Evolutionary conservation across 2,113 vertebrate species (phyloP), one percentile per base, ranked within the genome.

Genomic region (Phrynosoma blainvillii): DNA sequence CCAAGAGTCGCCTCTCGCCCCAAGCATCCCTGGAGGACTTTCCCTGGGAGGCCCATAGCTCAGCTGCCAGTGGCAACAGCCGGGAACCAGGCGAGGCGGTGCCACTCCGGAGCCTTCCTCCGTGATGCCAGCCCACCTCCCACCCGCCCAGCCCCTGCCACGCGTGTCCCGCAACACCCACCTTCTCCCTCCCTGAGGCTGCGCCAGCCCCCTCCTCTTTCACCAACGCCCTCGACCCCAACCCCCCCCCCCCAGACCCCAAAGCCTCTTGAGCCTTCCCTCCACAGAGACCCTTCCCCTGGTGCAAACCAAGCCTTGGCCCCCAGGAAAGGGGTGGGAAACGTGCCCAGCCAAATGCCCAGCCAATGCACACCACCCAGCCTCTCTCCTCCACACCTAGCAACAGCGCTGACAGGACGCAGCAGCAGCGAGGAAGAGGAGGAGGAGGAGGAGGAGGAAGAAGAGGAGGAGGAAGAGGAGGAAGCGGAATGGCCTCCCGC

Each of bases 341-440:
- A n/a, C n/a, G n/a, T n/a, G n/a, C n/a, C n/a, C n/a, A n/a, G n/a
- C n/a, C n/a, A n/a, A n/a, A n/a, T n/a, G n/a, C n/a, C n/a, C n/a
- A n/a, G n/a, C n/a, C n/a, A n/a, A n/a, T n/a, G n/a, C n/a, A 32
- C 47, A 82, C 88, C 88, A 87, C 42, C 91, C 91, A 86, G 47
- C 74, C 92, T 90, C 81, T 83, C 86, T 10, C 27, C 83, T 84
- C 97, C 98, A 97, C 97, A 96, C 97, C 97, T 97, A 97, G 97
- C 97, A 97, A 98, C 97, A 92, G 95, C 92, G 96, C 97, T 96
- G 97, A 95, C 95, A 97, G 93, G 96, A 97, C 96, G 97, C 97
- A 96, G 97, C 89, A 90, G 92, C 95, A 93, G 86, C 85, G 78
- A 91, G 95, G 92, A 11, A 14, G 59, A 62, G 13, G 59, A 62